phyloP scores from a whole-genome alignment of 1,140 invertebrate species.

The Philopotamus ludificatus region DNA sequence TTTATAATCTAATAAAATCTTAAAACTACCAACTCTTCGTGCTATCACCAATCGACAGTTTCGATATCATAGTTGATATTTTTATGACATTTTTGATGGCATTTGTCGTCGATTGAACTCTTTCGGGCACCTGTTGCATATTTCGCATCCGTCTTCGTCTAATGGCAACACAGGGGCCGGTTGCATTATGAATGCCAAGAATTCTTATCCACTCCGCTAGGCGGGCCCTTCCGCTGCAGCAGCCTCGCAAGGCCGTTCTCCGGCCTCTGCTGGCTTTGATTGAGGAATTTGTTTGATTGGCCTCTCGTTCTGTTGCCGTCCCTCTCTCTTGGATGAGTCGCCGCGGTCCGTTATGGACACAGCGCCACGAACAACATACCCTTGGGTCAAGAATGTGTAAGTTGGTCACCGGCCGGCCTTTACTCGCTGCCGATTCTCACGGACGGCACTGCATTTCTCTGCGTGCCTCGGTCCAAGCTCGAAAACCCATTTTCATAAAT shows the following conservation, averaged over 20 bases:
- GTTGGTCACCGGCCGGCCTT: conserved; percentile 16
- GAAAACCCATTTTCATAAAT: background rate
- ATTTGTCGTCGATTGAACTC: too few species aligned
- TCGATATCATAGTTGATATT: too few species aligned
- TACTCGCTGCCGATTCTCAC: conserved; percentile 9
- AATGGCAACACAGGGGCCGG: too few species aligned
- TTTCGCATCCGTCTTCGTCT: too few species aligned
- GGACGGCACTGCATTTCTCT: background rate
- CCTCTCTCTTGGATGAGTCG: background rate
- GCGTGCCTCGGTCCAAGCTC: too few species aligned
- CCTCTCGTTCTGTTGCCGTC: background rate
- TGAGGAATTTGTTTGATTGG: conserved; percentile 10
- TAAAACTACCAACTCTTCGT: too few species aligned
- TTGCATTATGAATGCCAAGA: background rate
- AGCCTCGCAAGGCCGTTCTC: conserved; percentile 9
- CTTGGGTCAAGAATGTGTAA: conserved; percentile 22
- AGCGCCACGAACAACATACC: background rate
- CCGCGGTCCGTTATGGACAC: conserved; percentile 5
- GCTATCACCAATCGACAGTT: too few species aligned
- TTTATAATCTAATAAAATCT: too few species aligned
- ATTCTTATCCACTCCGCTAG: too few species aligned
- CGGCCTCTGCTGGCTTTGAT: conserved; percentile 10
- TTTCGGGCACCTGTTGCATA: too few species aligned
- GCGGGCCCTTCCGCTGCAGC: conserved; percentile 11
- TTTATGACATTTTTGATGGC: too few species aligned